Evolutionary conservation across 2,113 vertebrate species (phyloP).

Genomic region (pig (Sus scrofa)): T2T-Sscrofa CM000819.6:46230501-46231000

Average conservation of each 20-base stretch:
- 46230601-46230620: neutral
- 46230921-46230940: neutral
- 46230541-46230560: neutral
- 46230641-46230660: neutral
- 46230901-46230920: neutral
- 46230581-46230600: neutral
- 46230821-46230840: neutral
- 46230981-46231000: neutral
- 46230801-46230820: neutral
- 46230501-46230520: neutral
- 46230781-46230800: slow-evolving; percentile 22
- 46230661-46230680: neutral
- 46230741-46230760: slow-evolving; percentile 8
- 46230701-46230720: neutral
- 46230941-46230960: neutral
- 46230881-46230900: neutral
- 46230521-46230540: neutral
- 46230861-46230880: slow-evolving; percentile 9
- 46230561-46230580: neutral
- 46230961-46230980: neutral
- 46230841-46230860: neutral
- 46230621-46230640: neutral
- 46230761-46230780: neutral
- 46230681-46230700: neutral
- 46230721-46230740: neutral